Evolutionary conservation across 2,797 vertebrate genomes (phyloP).

Genomic region (Anableps anableps): DNA sequence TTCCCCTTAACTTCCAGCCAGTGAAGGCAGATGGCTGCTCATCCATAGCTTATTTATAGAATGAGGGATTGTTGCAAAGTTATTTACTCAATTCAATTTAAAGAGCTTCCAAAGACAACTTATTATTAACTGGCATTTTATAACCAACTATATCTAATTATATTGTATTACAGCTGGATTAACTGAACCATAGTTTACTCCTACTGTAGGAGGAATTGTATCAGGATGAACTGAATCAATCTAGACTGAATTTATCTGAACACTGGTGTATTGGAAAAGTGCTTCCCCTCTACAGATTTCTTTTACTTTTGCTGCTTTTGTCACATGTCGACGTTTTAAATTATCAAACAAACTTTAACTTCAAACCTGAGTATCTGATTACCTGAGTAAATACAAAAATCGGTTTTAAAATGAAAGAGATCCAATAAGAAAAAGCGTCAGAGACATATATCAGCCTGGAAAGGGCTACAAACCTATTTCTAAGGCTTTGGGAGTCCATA

Average conservation of each 20-base stretch:
- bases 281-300: not conserved
- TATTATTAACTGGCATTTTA: not conserved
- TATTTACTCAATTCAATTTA: not conserved
- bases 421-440: not conserved
- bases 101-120: not conserved
- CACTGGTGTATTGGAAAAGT: not conserved
- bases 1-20: not conserved
- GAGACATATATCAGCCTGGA: not conserved
- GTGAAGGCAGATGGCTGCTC: not conserved
- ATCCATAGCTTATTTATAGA: not conserved
- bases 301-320: not conserved
- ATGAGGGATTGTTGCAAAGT: not conserved
- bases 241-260: not conserved
- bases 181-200: not conserved
- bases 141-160: not conserved
- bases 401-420: not conserved
- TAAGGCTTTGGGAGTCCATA: not conserved
- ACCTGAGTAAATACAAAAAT: not conserved
- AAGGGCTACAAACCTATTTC: not conserved
- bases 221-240: not conserved
- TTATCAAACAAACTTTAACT: not conserved
- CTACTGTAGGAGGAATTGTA: not conserved
- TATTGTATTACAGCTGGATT: slow-evolving; percentile 2
- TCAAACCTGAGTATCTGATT: not conserved
- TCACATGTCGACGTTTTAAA: not conserved